Base-by-base conservation (phyloP, 2,797 vertebrate species). In the Sebastes diaconus region DNA sequence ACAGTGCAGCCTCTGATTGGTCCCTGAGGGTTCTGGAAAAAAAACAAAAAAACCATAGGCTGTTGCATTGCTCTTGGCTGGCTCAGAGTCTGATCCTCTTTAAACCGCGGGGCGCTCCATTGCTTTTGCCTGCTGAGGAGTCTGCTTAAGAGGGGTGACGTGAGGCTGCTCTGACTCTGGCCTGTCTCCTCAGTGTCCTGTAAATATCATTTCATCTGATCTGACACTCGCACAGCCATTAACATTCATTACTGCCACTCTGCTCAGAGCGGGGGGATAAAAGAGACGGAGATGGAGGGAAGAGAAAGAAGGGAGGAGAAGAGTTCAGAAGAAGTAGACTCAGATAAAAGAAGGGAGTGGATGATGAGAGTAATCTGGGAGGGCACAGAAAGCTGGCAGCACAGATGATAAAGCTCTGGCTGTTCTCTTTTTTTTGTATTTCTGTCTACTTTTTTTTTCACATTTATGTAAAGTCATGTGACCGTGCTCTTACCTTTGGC, bases 401-500 rank as follows among this genome's bases (percentile, higher is more conserved):
- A 71, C 27, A 77, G 64, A 79, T 81, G 57, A 84, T 75, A 75
- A 61, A 84, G 80, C 80, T 83, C 59, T 69, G 64, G 11, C 67
- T 80, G 54, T 60, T 73, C n/a, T 76, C 8, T 58, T 75, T 73
- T 59, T 11, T 66, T 34, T 10, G 69, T 59, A 68, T 75, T 60
- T 58, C 54, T 60, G 18, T 67, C n/a, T 76, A 64, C 16, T 32
- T 13, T 30, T 27, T 68, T 27, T 0, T 0, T 0, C 36, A 58
- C 30, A 64, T 70, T 50, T 73, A 27, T 27, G 27, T 27, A n/a
- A 27, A 52, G 22, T 80, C 61, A 46, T 0, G 10, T 81, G 71
- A 80, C 58, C 1, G 0, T n/a, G 22, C 27, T 58, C 91, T 95
- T 87, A 96, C 96, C 94, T 95, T 77, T 96, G 95, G 85, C 95